Evolutionary conservation across 2,888 invertebrate species (phyloP), one percentile per base, ranked within the genome.

Genomic region (Mactromeris polynyma): DNA sequence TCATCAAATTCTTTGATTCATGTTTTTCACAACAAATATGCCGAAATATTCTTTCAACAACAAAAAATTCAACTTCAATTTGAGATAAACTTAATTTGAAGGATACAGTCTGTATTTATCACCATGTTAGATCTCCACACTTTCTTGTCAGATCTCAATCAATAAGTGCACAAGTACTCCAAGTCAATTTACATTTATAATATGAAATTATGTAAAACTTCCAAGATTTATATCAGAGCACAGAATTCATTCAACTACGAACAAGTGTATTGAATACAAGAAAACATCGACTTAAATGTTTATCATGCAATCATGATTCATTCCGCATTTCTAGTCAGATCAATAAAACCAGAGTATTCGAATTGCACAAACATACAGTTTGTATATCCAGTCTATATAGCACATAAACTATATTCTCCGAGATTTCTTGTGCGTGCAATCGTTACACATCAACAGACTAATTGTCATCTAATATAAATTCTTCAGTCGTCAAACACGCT

Each of bases 271-370:
- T 26, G 58, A 26, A 64, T 26, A 64, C 58, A 64, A 21, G 58
- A 64, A 64, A 64, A 64, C 58, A 64, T 26, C 58, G n/a, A 64
- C 26, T 26, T 64, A 64, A 46, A 64, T 64, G 58, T 64, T 64
- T 64, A 64, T 26, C 26, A 11, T 46, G 46, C 58, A 64, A 26
- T 64, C 26, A n/a, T 64, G 58, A 26, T 64, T 64, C 58, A 64
- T 64, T 64, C 26, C 58, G n/a, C 58, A 64, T 64, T 64, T 26
- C 58, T 26, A 64, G n/a, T 64, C n/a, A 64, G 58, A 64, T 64
- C 58, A 26, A 64, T 64, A 64, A 64, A 26, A 17, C 46, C 58
- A 1, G 58, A n/a, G 58, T 64, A 64, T 64, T 64, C 58, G 26
- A 64, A 64, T 26, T 64, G 58, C 58, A 26, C 58, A 64, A 64